Base-by-base conservation (phyloP, 2,113 vertebrate genomes). In the Spea bombifrons region DNA sequence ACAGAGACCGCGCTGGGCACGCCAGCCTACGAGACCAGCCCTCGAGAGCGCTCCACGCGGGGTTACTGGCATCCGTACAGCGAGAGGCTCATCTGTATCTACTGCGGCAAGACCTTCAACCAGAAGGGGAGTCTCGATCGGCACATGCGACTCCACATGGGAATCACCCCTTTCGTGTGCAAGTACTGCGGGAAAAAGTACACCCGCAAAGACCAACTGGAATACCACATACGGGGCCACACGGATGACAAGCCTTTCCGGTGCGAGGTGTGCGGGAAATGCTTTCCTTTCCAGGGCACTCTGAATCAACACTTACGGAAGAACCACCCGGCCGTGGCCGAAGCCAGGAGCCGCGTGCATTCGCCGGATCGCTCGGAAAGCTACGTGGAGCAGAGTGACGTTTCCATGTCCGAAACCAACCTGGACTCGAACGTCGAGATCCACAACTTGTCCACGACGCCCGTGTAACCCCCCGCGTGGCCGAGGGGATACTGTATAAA, bases 141-240 rank as follows among this genome's bases (percentile, higher is more conserved):
- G 71, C 97, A 99, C 89, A 99, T 99, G 97, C 93, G 97, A 5
- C 86, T 99, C 73, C 97, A 99, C 81, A 99, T 99, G 97, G 97
- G 97, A 66, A 99, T 99, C 87, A 99, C 97, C 30, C 97, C 97
- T 8, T 99, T 99, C 3, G 97, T 98, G 72, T 99, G 97, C 91
- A 98, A 97, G 86, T 99, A 94, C 84, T 99, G 97, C 63, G 97
- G 97, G 84, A 99, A 99, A 90, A 99, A 99, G 83, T 99, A 99
- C 71, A 99, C 97, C 0, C 95, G 97, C 84, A 99, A 99, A 90
- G 97, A 99, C 90, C 97, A 99, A 49, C 91, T 99, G 30, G 97
- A 99, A 87, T 99, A 99, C 86, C 97, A 99, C 86, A 99, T 99
- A 88, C 95, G 97, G 13, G 97, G 97, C 78, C 97, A 99, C 85